Conservation (phyloP, 2,797 vertebrate species). For the Oreochromis mossambicus region DNA sequence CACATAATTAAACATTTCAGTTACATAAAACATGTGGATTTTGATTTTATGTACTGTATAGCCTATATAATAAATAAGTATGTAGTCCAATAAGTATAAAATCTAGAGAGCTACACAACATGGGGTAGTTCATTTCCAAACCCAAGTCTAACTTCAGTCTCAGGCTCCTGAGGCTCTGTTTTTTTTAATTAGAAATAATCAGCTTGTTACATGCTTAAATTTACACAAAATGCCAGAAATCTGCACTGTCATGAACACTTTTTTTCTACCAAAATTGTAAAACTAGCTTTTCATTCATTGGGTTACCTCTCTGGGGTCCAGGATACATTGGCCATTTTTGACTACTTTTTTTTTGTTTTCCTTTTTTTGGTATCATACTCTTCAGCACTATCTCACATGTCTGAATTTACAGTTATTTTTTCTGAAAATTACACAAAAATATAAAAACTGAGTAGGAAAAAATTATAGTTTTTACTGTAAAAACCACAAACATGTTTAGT, state of each 20-base stretch:
- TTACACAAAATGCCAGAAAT: no score
- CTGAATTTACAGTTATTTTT: not conserved
- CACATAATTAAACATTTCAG: not conserved
- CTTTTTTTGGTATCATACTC: not conserved
- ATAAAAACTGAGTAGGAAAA: not conserved
- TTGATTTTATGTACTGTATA: not conserved
- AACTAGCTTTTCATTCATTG: not conserved
- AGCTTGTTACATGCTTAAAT: no score
- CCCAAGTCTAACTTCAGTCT: not conserved
- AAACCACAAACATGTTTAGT: not conserved
- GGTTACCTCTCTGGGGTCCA: not conserved
- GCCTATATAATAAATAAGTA: not conserved
- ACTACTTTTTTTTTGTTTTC: not conserved
- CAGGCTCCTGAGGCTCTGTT: no score
- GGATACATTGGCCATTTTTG: rapidly evolving
- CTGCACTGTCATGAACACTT: not conserved
- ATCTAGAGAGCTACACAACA: not conserved
- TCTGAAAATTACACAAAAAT: rapidly evolving
- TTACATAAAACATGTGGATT: not conserved
- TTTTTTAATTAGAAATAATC: no score
- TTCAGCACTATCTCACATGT: not conserved
- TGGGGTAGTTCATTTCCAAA: not conserved
- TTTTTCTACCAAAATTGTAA: not conserved
- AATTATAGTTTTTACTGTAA: not conserved
- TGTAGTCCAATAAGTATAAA: not conserved